phyloP scores from a whole-genome alignment of 1,140 invertebrate genomes.

The Himalopsyche phryganea region DNA sequence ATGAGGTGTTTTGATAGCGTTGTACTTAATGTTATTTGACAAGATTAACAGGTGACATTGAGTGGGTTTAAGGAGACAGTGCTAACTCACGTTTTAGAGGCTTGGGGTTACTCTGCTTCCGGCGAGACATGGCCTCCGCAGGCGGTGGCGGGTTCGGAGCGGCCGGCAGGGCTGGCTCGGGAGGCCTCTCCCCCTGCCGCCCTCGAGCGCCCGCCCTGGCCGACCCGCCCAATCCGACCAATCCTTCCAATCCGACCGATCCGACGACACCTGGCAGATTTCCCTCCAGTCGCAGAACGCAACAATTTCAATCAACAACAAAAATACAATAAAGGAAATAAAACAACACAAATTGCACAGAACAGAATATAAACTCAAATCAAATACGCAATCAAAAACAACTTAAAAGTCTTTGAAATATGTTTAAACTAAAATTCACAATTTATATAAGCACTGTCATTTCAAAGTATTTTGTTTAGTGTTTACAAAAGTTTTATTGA shows the following conservation, averaged over 20 bases:
- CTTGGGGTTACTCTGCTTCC: conserved; percentile 62
- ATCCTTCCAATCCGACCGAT: background rate
- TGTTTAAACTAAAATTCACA: no score
- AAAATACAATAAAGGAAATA: background rate
- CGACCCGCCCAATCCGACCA: background rate
- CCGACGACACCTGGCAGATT: background rate
- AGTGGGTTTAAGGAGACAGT: no score
- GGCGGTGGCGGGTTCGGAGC: conserved; percentile 16
- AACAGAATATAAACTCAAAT: no score
- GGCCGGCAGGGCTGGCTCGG: conserved; percentile 8
- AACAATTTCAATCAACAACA: background rate
- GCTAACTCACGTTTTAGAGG: conserved; percentile 57
- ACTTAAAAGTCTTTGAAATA: no score
- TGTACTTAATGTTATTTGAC: no score
- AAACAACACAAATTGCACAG: background rate
- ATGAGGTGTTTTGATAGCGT: no score
- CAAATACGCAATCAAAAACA: no score
- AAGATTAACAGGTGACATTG: no score
- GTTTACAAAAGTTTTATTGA: no score
- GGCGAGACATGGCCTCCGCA: conserved; percentile 54
- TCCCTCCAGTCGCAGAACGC: no score
- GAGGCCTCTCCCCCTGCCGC: conserved; percentile 12
- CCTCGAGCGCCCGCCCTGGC: background rate
- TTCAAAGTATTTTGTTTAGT: no score
- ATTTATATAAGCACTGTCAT: no score